A percentile compares a stretch with the other conserved stretches of the same genome.
Evolutionary conservation across 2,113 vertebrate species (phyloP).

Genomic region (Eolophus roseicapilla): DNA sequence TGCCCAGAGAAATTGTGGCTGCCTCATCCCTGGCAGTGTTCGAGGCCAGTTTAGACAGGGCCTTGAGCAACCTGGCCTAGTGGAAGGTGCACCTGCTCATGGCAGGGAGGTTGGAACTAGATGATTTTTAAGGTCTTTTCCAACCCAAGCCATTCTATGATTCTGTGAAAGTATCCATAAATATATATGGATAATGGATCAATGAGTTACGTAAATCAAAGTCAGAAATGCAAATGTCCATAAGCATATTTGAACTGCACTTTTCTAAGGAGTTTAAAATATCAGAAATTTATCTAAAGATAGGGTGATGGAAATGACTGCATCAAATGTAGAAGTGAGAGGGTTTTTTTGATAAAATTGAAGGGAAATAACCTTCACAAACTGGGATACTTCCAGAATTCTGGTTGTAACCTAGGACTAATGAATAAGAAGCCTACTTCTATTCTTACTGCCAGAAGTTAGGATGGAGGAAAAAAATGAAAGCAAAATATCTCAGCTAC

Average conservation of each 20-base stretch:
- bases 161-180: neutral
- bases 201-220: neutral
- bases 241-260: neutral
- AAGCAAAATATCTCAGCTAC: neutral
- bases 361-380: neutral
- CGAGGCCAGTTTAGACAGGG: neutral
- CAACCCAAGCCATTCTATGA: neutral
- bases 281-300: neutral
- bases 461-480: accelerated
- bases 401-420: neutral
- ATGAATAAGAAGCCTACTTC: neutral
- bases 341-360: neutral
- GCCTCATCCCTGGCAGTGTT: neutral
- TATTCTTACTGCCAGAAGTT: neutral
- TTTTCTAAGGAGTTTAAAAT: neutral
- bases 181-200: neutral
- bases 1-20: neutral
- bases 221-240: neutral
- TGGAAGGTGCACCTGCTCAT: neutral
- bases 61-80: neutral
- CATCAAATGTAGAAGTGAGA: neutral
- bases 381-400: neutral
- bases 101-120: neutral
- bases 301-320: neutral
- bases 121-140: neutral